phyloP scores from a whole-genome alignment of 2,113 vertebrate genomes.

The Bothrops jararaca region DNA sequence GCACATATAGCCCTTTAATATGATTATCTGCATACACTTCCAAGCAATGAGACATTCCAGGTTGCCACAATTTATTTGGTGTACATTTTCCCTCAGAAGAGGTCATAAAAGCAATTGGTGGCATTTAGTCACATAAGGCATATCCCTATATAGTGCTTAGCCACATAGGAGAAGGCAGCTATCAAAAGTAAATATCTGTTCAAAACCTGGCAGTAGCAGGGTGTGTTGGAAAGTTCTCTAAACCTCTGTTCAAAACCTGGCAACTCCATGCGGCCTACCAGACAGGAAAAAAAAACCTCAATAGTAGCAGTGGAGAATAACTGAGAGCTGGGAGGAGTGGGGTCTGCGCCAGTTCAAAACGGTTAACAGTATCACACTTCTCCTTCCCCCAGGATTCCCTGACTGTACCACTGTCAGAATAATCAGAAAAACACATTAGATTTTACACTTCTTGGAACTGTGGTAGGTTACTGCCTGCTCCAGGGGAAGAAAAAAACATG shows the following conservation, averaged over 20 bases:
- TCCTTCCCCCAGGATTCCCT: not conserved
- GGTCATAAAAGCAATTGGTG: not conserved
- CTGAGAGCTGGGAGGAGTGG: not conserved
- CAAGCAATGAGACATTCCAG: not conserved
- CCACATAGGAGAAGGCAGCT: not conserved
- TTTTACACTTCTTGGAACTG: not conserved
- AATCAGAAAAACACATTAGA: not conserved
- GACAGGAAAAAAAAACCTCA: not conserved
- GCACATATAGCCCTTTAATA: not conserved
- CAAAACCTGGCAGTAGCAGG: not conserved
- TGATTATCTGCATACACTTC: not conserved
- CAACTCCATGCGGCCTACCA: not conserved
- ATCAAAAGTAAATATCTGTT: not conserved
- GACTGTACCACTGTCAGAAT: not conserved
- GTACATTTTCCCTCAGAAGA: not conserved
- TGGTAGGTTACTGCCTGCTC: not conserved
- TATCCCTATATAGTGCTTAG: not conserved
- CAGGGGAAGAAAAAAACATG: not conserved
- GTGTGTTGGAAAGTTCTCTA: not conserved
- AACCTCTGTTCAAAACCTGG: not conserved
- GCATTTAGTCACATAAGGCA: not conserved
- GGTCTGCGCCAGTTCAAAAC: not conserved
- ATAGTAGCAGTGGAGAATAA: not conserved
- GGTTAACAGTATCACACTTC: not conserved
- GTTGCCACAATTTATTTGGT: not conserved